Base-by-base conservation (phyloP, 2,113 vertebrate species). In the Lepus europaeus region DNA sequence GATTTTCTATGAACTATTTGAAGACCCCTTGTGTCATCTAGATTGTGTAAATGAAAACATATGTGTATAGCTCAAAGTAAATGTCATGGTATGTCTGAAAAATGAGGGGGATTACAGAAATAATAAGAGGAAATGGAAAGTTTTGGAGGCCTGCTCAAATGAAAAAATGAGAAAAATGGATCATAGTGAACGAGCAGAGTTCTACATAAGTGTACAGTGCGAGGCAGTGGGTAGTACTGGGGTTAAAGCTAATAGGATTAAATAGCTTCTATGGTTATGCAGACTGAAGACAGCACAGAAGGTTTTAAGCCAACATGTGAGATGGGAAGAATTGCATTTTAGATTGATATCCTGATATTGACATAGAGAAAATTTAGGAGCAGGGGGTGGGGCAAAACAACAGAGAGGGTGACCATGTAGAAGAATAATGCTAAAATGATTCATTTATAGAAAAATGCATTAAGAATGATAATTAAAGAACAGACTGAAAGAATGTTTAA, bases 111-210 rank as follows among this genome's bases (percentile, higher is more conserved):
- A 33, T 51, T 49, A 11, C 3, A 33, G 83, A 69, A 83, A 59
- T 1, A 61, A 72, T 13, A 9, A 51, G 4, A 13, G 22, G 49
- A 45, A 29, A 9, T 22, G 27, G 16, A 59, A 29, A 29, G 19
- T 69, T 5, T 13, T 63, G 22, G 53, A 63, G 70, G 5, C 3
- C 51, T 61, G 31, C 59, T 29, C 7, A 69, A 36, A 77, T 14
- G n/a, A 2, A 11, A 64, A 29, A n/a, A 74, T 74, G 23, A 59
- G 27, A 56, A 20, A 45, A n/a, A 16, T 16, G 39, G 9, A 23
- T 10, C 3, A 4, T 9, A 7, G 27, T 16, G 14, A 16, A 36
- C 3, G 22, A n/a, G 14, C n/a, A 63, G 1, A 23, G 3, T 16
- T 87, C 27, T 22, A 14, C 2, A 1, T 17, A 6, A 14, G 6